phyloP scores from a whole-genome alignment of 2,797 vertebrate genomes.

The Paedocypris micromegethes region DNA sequence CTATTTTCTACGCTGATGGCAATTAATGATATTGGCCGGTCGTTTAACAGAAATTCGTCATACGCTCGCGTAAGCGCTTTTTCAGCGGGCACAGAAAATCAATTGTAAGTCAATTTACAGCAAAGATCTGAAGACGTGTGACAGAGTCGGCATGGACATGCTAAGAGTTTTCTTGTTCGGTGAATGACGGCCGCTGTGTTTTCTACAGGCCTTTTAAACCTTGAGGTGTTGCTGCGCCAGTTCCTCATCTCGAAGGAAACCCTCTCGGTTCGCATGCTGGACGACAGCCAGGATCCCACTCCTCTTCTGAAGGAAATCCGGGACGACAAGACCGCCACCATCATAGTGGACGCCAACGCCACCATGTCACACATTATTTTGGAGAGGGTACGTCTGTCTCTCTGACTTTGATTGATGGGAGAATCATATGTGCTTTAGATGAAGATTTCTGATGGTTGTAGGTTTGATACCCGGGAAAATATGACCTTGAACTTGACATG shows the following conservation, averaged over 20 bases:
- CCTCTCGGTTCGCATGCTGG: constrained; percentile 91
- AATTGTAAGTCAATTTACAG: background rate
- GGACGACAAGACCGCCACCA: constrained; percentile 94
- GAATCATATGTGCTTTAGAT: no score
- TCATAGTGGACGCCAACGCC: constrained; percentile 93
- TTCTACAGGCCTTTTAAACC: constrained; percentile 87
- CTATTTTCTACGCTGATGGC: background rate
- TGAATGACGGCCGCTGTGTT: constrained; percentile 12
- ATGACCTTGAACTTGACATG: no score
- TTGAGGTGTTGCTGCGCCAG: constrained; percentile 92
- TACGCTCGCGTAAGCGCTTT: background rate
- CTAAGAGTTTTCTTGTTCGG: constrained; percentile 11
- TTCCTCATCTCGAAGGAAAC: constrained; percentile 99
- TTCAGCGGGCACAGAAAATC: background rate
- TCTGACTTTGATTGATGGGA: background rate
- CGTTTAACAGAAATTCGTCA: background rate
- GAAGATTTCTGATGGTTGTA: no score
- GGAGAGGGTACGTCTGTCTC: constrained; percentile 74
- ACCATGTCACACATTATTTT: constrained; percentile 94
- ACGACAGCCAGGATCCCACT: constrained; percentile 91
- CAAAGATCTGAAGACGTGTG: background rate
- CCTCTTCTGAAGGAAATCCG: constrained; percentile 94
- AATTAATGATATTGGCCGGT: background rate
- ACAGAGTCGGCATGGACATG: constrained; percentile 3
- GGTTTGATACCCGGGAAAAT: no score